Conservation (phyloP, 2,113 vertebrate genomes). For the Poicephalus gulielmi region DNA sequence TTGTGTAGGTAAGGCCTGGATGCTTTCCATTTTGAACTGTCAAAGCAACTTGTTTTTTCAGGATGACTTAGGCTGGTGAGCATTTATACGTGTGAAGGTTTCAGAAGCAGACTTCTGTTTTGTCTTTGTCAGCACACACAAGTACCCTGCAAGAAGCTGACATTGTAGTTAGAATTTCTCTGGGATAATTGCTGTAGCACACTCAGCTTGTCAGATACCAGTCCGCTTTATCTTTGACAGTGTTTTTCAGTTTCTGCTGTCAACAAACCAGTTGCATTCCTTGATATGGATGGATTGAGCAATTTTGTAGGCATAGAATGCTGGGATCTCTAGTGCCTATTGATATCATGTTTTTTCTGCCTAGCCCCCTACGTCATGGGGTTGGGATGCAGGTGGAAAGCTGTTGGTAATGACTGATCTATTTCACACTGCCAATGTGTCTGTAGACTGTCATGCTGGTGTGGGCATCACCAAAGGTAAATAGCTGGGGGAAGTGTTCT, state of each 20-base stretch:
- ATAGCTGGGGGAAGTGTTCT: background rate
- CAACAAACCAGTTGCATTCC: background rate
- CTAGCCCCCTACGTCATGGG: background rate
- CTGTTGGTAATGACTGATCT: background rate
- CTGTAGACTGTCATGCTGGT: accelerated
- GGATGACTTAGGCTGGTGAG: background rate
- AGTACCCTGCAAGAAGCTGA: background rate
- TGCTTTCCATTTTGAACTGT: background rate
- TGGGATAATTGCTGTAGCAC: background rate
- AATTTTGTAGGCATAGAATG: background rate
- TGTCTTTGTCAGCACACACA: background rate
- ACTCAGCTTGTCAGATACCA: background rate
- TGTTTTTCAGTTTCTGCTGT: background rate
- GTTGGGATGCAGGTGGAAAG: background rate
- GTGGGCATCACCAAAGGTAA: background rate
- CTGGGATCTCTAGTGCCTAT: background rate
- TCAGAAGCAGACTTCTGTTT: background rate
- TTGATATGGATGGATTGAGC: background rate
- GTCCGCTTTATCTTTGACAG: background rate
- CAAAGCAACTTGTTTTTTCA: background rate
- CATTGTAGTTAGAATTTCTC: background rate
- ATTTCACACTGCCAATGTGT: background rate
- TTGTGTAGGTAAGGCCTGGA: background rate
- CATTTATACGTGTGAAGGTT: background rate
- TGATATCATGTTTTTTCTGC: background rate